Percentiles rank a stretch among this genome's conserved stretches.
phyloP scores from a whole-genome alignment of 2,797 vertebrate species.

The Bovichtus diacanthus region DNA sequence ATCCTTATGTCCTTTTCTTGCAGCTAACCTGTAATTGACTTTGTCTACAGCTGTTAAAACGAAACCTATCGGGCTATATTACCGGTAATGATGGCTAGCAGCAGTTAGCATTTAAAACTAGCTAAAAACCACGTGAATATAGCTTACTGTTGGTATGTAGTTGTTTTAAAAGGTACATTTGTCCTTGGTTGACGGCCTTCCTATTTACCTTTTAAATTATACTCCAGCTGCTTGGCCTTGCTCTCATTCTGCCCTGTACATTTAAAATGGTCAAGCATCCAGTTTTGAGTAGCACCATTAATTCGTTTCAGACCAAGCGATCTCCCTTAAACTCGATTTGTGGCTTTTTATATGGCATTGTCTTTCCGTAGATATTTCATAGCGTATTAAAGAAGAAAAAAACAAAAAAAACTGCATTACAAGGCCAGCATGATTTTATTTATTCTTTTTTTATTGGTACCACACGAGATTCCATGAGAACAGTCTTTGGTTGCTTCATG shows the following conservation, averaged over 20 bases:
- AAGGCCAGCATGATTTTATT: too few relatives aligned
- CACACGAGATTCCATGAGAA: rapidly evolving
- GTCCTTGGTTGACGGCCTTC: rapidly evolving
- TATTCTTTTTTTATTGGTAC: too few relatives aligned
- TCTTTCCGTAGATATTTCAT: neutral
- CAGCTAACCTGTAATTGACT: rapidly evolving
- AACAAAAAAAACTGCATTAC: too few relatives aligned
- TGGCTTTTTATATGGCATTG: neutral
- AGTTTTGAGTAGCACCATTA: neutral
- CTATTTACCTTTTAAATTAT: rapidly evolving
- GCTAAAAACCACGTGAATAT: constrained; percentile 40
- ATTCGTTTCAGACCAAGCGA: neutral
- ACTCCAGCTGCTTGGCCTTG: neutral
- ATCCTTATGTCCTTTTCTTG: rapidly evolving
- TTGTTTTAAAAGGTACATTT: rapidly evolving
- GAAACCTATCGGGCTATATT: rapidly evolving
- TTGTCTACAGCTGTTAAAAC: neutral
- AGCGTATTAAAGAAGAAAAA: too few relatives aligned
- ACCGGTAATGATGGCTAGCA: neutral
- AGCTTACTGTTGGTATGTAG: rapidly evolving
- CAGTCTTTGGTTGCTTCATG: neutral
- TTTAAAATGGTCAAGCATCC: neutral
- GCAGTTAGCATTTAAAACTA: constrained; percentile 12
- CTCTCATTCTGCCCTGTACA: rapidly evolving
- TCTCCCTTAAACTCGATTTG: rapidly evolving